Evolutionary conservation across 2,113 vertebrate species (phyloP), one percentile per base, ranked within the genome.

Genomic region (Brienomyrus longianalis): DNA sequence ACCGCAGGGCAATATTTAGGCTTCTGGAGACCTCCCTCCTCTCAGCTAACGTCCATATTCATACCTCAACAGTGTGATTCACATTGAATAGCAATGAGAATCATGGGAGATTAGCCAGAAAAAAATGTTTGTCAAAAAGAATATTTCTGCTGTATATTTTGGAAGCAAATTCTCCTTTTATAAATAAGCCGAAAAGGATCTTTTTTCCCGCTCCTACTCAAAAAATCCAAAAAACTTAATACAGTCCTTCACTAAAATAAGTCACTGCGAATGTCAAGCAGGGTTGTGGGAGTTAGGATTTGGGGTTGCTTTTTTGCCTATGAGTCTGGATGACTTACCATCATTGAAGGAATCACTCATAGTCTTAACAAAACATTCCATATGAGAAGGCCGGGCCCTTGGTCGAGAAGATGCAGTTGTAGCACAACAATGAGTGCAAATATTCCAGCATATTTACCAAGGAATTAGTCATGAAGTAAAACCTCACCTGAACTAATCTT

Each of bases 91-190:
- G 85, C 47, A 86, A 54, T 54, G n/a, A 19, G 47, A 52, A 50
- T 86, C 48, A 86, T 35, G 47, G 47, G 50, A 31, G 50, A 50
- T 9, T 54, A 54, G 27, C 85, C 85, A 86, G 85, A 27, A 86
- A 86, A 86, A 86, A 86, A 52, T 86, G 45, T 39, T 93, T 52
- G 48, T 86, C 27, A 48, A 54, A 86, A 54, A 31, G 11, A 54
- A 11, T 48, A 52, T 48, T 86, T 47, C 45, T 86, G 47, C 85
- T 86, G 17, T 31, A 52, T 48, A 52, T 77, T 77, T 48, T 84
- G 43, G 83, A 84, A 47, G 39, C 21, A 85, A 48, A 19, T 86
- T 86, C 50, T 52, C 50, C 13, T 80, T 39, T 80, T 80, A 80
- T 80, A 80, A 43, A 80, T 80, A 19, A 80, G 35, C 6, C 8